Percentiles rank a stretch among this genome's conserved stretches.
Conservation (phyloP, 1,140 invertebrate genomes). For the Leptinotarsa defecta region DNA sequence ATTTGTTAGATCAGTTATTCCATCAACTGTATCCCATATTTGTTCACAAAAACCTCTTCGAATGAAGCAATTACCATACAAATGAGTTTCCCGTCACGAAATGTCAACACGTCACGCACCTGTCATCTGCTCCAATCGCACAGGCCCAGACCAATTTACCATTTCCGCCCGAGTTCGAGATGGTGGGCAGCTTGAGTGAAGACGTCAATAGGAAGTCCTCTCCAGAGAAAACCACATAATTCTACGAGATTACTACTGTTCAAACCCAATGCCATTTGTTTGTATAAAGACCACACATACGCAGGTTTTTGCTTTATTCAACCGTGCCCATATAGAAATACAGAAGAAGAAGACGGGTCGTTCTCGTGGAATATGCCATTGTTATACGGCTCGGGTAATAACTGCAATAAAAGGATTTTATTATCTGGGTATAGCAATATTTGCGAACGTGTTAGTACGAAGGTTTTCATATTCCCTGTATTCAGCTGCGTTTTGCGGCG, state of each 20-base stretch:
- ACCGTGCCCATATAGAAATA: slow-evolving; percentile 23
- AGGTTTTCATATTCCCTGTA: not conserved
- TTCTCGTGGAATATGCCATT: slow-evolving; percentile 29
- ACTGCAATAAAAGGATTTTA: slow-evolving; percentile 30
- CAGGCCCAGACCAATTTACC: not conserved
- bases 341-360: slow-evolving; percentile 19
- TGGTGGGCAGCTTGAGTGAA: slow-evolving; percentile 4
- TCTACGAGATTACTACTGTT: slow-evolving; percentile 39
- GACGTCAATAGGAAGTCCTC: slow-evolving; percentile 31
- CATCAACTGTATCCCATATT: too few relatives aligned
- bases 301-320: slow-evolving; percentile 28
- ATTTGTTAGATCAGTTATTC: too few relatives aligned
- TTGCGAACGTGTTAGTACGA: not conserved
- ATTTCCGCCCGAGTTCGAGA: not conserved
- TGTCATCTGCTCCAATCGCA: not conserved
- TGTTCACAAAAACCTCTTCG: too few relatives aligned
- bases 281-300: slow-evolving; percentile 34
- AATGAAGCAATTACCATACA: too few relatives aligned
- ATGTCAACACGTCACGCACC: not conserved
- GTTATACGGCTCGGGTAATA: slow-evolving; percentile 26
- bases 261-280: slow-evolving; percentile 33
- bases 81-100: too few relatives aligned
- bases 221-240: slow-evolving; percentile 38
- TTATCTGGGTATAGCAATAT: slow-evolving; percentile 12
- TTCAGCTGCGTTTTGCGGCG: not conserved